Conservation (phyloP, 1,140 invertebrate genomes). For the Bombus superbus region DNA sequence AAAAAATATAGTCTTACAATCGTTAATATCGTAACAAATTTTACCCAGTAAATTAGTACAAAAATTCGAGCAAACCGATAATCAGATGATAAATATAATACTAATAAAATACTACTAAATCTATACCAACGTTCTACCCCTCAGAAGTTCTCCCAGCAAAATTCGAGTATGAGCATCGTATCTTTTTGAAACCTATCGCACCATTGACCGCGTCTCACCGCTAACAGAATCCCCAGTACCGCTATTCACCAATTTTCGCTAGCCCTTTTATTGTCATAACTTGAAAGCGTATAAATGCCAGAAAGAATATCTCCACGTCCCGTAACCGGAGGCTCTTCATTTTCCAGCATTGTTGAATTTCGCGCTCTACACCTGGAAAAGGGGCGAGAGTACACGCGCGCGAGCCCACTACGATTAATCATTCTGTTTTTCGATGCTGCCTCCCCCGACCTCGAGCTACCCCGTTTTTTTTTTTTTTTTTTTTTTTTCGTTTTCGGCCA, state of each 20-base stretch:
- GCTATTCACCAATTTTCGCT: not conserved
- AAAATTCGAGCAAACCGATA: too few relatives aligned
- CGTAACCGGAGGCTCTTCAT: slow-evolving; percentile 65
- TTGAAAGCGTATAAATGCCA: slow-evolving; percentile 43
- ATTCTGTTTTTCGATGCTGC: slow-evolving; percentile 66
- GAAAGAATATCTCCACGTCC: slow-evolving; percentile 57
- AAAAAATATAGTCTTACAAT: not conserved
- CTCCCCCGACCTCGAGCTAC: not conserved
- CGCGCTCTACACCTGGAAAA: slow-evolving; percentile 55
- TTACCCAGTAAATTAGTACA: too few relatives aligned
- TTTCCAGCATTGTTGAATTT: slow-evolving; percentile 65
- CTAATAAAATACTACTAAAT: too few relatives aligned
- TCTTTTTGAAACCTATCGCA: too few relatives aligned
- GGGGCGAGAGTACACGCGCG: not conserved
- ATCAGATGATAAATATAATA: too few relatives aligned
- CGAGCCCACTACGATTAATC: slow-evolving; percentile 66
- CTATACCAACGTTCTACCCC: too few relatives aligned
- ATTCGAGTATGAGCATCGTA: too few relatives aligned
- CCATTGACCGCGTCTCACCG: too few relatives aligned
- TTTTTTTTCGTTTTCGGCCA: slow-evolving; percentile 27
- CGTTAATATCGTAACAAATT: too few relatives aligned
- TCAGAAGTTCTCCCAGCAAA: too few relatives aligned
- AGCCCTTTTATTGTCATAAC: not conserved
- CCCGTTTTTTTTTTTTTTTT: not conserved
- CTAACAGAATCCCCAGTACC: not conserved